A percentile compares a stretch with the other conserved stretches of the same genome.
These are phyloP conservation scores for Sialis lutaria DNA, from an alignment of 2,888 invertebrate species.

Conservation along the genomic window DNA sequence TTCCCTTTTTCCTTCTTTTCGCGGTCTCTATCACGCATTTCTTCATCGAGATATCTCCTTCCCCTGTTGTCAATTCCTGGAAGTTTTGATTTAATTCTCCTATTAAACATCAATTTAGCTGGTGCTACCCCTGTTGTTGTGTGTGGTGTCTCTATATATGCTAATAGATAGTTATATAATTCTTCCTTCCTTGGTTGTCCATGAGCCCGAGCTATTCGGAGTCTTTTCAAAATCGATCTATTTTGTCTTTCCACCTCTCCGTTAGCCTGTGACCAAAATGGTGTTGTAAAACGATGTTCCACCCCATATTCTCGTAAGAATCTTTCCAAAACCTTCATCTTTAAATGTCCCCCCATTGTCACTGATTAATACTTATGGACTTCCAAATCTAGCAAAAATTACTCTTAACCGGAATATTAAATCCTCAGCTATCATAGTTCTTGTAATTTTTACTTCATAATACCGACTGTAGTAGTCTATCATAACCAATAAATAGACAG, in stretches of 20 bases:
- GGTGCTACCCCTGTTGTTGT: background rate
- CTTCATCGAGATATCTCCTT: too few species aligned
- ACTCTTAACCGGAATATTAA: background rate
- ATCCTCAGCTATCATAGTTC: background rate
- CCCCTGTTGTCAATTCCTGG: background rate
- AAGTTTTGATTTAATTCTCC: background rate
- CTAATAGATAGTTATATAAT: background rate
- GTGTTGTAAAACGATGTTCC: background rate
- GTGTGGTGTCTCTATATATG: background rate
- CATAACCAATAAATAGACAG: background rate
- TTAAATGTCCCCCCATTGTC: background rate
- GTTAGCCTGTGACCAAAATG: background rate
- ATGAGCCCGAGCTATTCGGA: background rate
- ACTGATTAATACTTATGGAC: background rate
- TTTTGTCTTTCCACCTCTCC: background rate
- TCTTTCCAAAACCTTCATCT: background rate
- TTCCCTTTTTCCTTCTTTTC: background rate
- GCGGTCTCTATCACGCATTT: background rate
- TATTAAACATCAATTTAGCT: background rate
- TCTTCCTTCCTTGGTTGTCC: background rate
- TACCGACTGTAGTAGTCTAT: background rate
- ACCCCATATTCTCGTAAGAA: background rate
- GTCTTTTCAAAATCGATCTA: background rate
- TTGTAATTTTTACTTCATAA: background rate
- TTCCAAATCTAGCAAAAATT: background rate